Percentiles rank a stretch among this genome's conserved stretches.
phyloP scores from a whole-genome alignment of 2,113 vertebrate genomes.

The Cynocephalus volans region DNA sequence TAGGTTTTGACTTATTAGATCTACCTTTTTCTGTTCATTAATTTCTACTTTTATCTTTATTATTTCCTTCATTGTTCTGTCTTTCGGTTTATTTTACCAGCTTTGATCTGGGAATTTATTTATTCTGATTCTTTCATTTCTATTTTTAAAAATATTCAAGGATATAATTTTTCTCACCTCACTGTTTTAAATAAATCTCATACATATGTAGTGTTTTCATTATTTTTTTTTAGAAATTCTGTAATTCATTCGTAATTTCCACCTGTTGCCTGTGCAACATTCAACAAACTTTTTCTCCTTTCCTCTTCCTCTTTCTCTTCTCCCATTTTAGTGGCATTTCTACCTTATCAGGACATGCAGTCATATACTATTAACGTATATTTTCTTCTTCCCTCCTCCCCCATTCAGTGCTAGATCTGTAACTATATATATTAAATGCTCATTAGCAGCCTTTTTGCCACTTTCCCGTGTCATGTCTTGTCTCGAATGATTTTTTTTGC shows the following conservation, averaged over 20 bases:
- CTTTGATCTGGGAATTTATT: background rate
- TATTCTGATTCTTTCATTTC: background rate
- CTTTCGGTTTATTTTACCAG: background rate
- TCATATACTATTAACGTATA: background rate
- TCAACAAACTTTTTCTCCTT: background rate
- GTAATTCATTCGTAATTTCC: background rate
- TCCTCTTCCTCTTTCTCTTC: background rate
- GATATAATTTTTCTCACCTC: background rate
- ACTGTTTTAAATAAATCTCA: background rate
- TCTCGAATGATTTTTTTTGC: background rate
- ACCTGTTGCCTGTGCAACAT: background rate
- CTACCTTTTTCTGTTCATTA: background rate
- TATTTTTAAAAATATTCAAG: background rate
- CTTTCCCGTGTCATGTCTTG: background rate
- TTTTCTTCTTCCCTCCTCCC: background rate
- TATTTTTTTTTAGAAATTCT: background rate
- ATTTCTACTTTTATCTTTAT: background rate
- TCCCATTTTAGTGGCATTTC: background rate
- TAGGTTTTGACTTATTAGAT: background rate
- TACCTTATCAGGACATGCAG: background rate
- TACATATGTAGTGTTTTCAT: background rate
- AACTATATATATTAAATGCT: background rate
- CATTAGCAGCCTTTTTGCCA: background rate
- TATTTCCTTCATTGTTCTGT: background rate
- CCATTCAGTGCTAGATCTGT: background rate